Conservation (phyloP, 2,797 vertebrate genomes). For the Thripadectes ignobilis region DNA sequence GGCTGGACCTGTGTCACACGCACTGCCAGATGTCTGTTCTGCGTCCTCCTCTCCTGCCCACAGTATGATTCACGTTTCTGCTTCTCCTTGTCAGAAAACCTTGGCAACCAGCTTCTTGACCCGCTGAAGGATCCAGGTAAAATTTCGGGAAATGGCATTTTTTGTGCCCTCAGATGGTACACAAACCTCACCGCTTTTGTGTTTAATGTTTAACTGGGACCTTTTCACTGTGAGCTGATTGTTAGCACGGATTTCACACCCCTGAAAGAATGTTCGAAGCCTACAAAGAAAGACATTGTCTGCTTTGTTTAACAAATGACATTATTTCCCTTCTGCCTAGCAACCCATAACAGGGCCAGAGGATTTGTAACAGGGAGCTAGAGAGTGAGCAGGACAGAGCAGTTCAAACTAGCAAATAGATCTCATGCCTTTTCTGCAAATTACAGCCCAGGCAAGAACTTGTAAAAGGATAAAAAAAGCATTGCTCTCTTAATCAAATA, state of each 20-base stretch:
- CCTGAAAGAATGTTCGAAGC: not conserved
- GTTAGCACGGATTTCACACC: constrained; percentile 28
- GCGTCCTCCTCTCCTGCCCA: not conserved
- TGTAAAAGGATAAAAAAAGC: not conserved
- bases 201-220: not conserved
- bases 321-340: constrained; percentile 49
- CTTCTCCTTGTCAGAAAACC: not conserved
- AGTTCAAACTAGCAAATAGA: not conserved
- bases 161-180: not conserved
- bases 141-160: not conserved
- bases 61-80: not conserved
- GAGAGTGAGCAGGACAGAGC: not conserved
- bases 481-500: not conserved
- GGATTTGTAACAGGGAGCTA: not conserved
- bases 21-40: not conserved
- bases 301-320: constrained; percentile 44
- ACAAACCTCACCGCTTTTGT: not conserved
- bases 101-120: not conserved
- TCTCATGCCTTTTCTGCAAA: constrained; percentile 4
- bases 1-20: not conserved
- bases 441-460: constrained; percentile 37
- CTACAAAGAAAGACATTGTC: constrained; percentile 14
- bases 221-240: not conserved
- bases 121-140: not conserved
- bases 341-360: constrained; percentile 16